Conservation (phyloP, 2,888 invertebrate species). For the Xiphydria camelus region DNA sequence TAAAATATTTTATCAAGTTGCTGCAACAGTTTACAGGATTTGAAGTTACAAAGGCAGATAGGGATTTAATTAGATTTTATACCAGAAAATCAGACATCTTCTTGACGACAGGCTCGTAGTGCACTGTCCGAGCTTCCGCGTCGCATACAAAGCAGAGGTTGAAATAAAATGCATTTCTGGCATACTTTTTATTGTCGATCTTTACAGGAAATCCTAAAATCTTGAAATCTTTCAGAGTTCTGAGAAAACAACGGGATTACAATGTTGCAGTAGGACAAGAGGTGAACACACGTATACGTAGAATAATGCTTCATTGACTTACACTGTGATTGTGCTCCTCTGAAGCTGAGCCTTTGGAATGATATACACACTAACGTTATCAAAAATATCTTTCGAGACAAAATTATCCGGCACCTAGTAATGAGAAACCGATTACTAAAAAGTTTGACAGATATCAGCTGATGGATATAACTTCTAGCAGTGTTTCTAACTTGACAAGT, state of each 20-base stretch:
- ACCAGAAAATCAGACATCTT: conserved; percentile 91
- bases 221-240: conserved; percentile 79
- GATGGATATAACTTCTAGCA: neutral
- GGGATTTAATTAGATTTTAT: conserved; percentile 40
- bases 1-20: conserved; percentile 5
- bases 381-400: conserved; percentile 91
- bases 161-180: conserved; percentile 92
- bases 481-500: conserved; percentile 72
- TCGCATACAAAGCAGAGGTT: conserved; percentile 95
- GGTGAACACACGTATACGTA: neutral
- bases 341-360: conserved; percentile 94
- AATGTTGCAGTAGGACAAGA: too few species aligned
- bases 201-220: conserved; percentile 91
- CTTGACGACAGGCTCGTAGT: conserved; percentile 92
- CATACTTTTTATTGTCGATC: conserved; percentile 86
- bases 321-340: conserved; percentile 88
- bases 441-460: conserved; percentile 1
- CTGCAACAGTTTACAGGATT: conserved; percentile 6
- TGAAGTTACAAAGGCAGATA: conserved; percentile 4
- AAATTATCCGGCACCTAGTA: conserved; percentile 84
- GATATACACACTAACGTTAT: conserved; percentile 90
- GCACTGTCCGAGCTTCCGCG: conserved; percentile 84
- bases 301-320: conserved; percentile 54
- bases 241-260: conserved; percentile 59
- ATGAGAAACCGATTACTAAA: conserved; percentile 24